A percentile compares a stretch with the other conserved stretches of the same genome.
These are phyloP conservation scores for Carollia perspicillata DNA, from an alignment of 2,113 vertebrate species.

Conservation along the genomic window DNA sequence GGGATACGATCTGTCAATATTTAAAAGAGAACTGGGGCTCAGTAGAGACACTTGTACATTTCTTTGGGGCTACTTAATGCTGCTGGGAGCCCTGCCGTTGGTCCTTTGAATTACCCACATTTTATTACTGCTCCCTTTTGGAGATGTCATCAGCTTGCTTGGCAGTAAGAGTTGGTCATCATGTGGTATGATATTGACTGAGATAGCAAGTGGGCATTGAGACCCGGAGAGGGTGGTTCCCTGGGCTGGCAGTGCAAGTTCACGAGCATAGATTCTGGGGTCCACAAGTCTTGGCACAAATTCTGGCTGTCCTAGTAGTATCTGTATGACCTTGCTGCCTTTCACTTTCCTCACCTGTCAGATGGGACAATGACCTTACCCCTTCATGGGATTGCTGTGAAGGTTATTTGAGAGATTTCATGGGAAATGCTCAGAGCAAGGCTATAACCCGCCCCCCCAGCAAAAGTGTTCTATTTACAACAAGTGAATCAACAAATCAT, in stretches of 20 bases:
- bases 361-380: neutral
- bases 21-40: neutral
- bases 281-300: neutral
- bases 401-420: neutral
- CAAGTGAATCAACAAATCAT: neutral
- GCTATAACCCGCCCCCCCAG: neutral
- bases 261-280: neutral
- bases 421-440: neutral
- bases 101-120: neutral
- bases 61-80: neutral
- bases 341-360: neutral
- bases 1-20: neutral
- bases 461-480: neutral
- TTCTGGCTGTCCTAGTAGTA: neutral
- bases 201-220: neutral
- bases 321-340: neutral
- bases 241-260: neutral
- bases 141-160: neutral
- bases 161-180: neutral
- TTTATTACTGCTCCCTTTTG: neutral
- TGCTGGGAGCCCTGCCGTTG: neutral
- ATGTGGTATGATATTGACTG: neutral
- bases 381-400: neutral
- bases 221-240: neutral
- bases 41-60: neutral